These are phyloP conservation scores for Macrophya annulata DNA, from an alignment of 2,888 invertebrate genomes.

Conservation along the genomic window DNA sequence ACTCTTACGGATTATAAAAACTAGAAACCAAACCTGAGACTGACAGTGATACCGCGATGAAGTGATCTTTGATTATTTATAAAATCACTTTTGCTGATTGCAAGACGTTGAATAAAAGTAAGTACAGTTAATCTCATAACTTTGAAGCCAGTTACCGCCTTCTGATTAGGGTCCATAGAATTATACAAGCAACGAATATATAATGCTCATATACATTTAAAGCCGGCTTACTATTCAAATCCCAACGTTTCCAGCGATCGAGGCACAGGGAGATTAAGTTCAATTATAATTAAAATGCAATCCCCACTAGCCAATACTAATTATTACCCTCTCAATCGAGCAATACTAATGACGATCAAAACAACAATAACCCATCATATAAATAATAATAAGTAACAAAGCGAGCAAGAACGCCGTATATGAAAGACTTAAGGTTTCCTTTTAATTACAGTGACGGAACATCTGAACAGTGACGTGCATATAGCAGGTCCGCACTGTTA, in stretches of 20 bases:
- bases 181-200: slow-evolving; percentile 39
- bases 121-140: slow-evolving; percentile 36
- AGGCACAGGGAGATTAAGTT: slow-evolving; percentile 13
- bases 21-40: neutral
- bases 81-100: slow-evolving; percentile 26
- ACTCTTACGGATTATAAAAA: neutral
- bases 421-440: neutral
- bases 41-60: slow-evolving; percentile 35
- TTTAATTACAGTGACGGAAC: slow-evolving; percentile 15
- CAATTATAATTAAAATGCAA: slow-evolving; percentile 35
- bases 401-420: neutral
- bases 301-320: slow-evolving; percentile 12
- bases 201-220: slow-evolving; percentile 38
- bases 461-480: neutral
- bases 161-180: slow-evolving; percentile 25
- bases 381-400: neutral
- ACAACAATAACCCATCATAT: neutral
- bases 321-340: slow-evolving; percentile 22
- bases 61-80: slow-evolving; percentile 45
- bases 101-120: slow-evolving; percentile 22
- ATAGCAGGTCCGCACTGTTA: neutral
- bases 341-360: slow-evolving; percentile 4
- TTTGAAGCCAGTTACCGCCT: slow-evolving; percentile 40
- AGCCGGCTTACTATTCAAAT: slow-evolving; percentile 32
- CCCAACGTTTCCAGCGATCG: neutral